Conservation (phyloP, 2,113 vertebrate species). For the Aegotheles bennettii region DNA sequence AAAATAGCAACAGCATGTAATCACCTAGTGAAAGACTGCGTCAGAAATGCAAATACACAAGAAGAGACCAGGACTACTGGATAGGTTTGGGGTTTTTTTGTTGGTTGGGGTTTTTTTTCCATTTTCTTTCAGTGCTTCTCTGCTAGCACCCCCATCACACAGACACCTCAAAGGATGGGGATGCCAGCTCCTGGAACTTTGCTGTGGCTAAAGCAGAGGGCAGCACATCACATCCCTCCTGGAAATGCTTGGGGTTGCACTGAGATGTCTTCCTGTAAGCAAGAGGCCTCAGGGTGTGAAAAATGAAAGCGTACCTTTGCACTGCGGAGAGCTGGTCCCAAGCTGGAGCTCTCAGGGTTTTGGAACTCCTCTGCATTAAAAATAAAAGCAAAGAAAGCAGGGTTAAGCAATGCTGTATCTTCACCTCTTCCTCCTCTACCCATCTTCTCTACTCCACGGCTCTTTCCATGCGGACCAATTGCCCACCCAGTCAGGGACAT, state of each 20-base stretch:
- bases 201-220: not conserved
- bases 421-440: not conserved
- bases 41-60: not conserved
- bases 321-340: not conserved
- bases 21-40: not conserved
- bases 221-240: not conserved
- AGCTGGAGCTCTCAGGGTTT: not conserved
- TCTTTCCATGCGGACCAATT: not conserved
- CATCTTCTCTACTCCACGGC: not conserved
- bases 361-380: not conserved
- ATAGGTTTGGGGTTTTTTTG: not conserved
- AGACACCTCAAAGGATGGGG: not conserved
- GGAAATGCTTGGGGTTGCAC: not conserved
- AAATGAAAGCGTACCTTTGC: constrained; percentile 2
- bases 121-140: not conserved
- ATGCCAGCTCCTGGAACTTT: not conserved
- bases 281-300: not conserved
- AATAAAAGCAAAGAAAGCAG: not conserved
- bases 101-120: too few species aligned
- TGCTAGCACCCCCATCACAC: not conserved
- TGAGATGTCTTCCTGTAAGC: not conserved
- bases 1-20: constrained; percentile 28
- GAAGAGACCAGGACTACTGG: not conserved
- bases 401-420: not conserved
- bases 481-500: not conserved